phyloP scores from a whole-genome alignment of 2,797 vertebrate species.

The Champsocephalus esox region DNA sequence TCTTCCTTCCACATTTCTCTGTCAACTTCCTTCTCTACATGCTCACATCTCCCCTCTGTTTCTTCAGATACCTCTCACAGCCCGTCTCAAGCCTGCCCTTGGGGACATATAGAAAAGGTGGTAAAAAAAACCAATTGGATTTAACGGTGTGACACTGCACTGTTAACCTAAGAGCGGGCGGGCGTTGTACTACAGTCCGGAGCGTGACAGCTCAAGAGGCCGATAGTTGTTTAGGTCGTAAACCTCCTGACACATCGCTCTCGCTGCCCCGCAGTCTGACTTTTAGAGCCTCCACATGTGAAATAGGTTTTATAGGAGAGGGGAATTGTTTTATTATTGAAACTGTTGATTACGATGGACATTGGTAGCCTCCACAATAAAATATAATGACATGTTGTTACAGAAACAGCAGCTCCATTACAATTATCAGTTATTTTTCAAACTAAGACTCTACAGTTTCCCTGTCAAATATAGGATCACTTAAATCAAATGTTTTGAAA shows the following conservation, averaged over 20 bases:
- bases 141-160: constrained; percentile 68
- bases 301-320: constrained; percentile 43
- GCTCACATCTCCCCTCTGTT: constrained; percentile 27
- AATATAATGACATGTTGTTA: not conserved
- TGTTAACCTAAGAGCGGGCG: constrained; percentile 70
- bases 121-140: constrained; percentile 75
- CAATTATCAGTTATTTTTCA: not conserved
- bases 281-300: constrained; percentile 36
- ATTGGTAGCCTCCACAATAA: not conserved
- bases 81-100: constrained; percentile 57
- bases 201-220: constrained; percentile 65
- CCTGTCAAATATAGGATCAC: not conserved
- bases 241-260: constrained; percentile 63
- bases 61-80: constrained; percentile 38
- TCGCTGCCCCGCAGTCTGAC: constrained; percentile 24
- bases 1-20: constrained; percentile 17
- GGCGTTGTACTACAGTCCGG: constrained; percentile 27
- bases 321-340: constrained; percentile 33
- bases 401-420: not conserved
- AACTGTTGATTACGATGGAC: constrained; percentile 30
- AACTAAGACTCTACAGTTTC: not conserved
- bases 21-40: constrained; percentile 24
- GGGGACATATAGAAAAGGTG: constrained; percentile 64
- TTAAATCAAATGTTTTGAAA: not conserved
- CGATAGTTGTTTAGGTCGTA: constrained; percentile 65